phyloP scores from a whole-genome alignment of 2,797 vertebrate genomes.

The Cichlasoma orientale region DNA sequence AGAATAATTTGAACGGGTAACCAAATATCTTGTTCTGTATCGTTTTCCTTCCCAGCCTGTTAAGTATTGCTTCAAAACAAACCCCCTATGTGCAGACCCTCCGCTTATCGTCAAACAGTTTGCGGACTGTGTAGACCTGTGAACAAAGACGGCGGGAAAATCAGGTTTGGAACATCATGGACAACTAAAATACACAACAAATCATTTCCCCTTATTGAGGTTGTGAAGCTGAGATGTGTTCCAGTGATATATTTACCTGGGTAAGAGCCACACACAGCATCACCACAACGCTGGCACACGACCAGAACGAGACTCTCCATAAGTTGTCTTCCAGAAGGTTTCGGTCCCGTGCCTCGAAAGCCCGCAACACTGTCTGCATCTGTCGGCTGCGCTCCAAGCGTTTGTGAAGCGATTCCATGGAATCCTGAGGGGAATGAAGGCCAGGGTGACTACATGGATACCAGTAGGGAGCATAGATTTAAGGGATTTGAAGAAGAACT shows the following conservation, averaged over 20 bases:
- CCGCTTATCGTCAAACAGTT: conserved; percentile 88
- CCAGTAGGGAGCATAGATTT: neutral
- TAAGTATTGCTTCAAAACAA: neutral
- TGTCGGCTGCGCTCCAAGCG: conserved; percentile 89
- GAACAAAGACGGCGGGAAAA: neutral
- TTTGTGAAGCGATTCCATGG: conserved; percentile 85
- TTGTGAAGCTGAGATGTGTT: neutral
- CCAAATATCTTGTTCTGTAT: neutral
- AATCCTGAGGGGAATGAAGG: conserved; percentile 76
- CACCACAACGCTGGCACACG: conserved; percentile 84
- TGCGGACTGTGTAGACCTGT: conserved; percentile 90
- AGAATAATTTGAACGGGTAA: neutral
- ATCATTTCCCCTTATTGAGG: neutral
- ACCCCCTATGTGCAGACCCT: conserved; percentile 81
- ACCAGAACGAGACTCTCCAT: conserved; percentile 92
- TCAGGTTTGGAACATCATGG: neutral
- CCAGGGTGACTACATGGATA: neutral
- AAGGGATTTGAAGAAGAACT: neutral
- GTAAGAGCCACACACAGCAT: conserved; percentile 87
- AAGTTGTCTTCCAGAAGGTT: conserved; percentile 91
- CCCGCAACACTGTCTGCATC: conserved; percentile 87
- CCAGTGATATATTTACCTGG: conserved; percentile 76
- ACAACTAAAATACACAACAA: neutral
- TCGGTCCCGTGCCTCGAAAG: conserved; percentile 90
- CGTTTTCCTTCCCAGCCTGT: neutral